Percentiles rank a stretch among this genome's conserved stretches.
Evolutionary conservation across 2,888 invertebrate genomes (phyloP).

Genomic region (Sthenelais limicola): DNA sequence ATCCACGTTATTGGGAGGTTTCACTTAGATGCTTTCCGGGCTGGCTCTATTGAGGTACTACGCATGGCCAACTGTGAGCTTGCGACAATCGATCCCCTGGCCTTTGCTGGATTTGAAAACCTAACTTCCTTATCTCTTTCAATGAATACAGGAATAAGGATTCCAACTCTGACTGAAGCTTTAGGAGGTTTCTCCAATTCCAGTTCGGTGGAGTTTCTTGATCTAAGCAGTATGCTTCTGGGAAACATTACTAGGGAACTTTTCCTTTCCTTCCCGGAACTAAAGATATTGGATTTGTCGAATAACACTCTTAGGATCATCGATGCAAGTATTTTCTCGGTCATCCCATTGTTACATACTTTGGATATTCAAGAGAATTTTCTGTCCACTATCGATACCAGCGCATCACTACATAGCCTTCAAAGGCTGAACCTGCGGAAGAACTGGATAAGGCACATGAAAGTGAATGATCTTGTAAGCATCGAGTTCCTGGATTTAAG

Average conservation of each 20-base stretch:
- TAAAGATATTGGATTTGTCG: slow-evolving; percentile 46
- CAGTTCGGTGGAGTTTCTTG: slow-evolving; percentile 45
- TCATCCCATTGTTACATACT: slow-evolving; percentile 42
- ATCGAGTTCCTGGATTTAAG: slow-evolving; percentile 52
- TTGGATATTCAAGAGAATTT: slow-evolving; percentile 48
- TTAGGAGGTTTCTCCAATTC: slow-evolving; percentile 38
- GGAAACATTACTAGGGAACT: slow-evolving; percentile 45
- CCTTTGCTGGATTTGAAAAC: slow-evolving; percentile 46
- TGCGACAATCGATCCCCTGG: slow-evolving; percentile 41
- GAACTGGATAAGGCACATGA: slow-evolving; percentile 26
- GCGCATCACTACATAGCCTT: background rate
- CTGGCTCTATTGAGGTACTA: slow-evolving; percentile 47
- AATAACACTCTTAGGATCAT: slow-evolving; percentile 48
- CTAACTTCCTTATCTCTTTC: slow-evolving; percentile 50
- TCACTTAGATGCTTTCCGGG: slow-evolving; percentile 47
- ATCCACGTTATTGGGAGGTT: slow-evolving; percentile 41
- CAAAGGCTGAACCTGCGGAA: slow-evolving; percentile 31
- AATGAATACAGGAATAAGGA: slow-evolving; percentile 43
- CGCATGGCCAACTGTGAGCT: slow-evolving; percentile 48
- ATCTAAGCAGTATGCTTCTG: slow-evolving; percentile 49
- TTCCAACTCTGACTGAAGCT: slow-evolving; percentile 23
- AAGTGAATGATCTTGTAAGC: slow-evolving; percentile 32
- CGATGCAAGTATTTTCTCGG: slow-evolving; percentile 42
- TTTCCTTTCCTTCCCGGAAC: slow-evolving; percentile 43
- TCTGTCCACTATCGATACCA: slow-evolving; percentile 39